These are phyloP conservation scores for Apostichopus parvimensis DNA, from an alignment of 35 echinoderm and acorn worm species.

Conservation along the genomic window DNA sequence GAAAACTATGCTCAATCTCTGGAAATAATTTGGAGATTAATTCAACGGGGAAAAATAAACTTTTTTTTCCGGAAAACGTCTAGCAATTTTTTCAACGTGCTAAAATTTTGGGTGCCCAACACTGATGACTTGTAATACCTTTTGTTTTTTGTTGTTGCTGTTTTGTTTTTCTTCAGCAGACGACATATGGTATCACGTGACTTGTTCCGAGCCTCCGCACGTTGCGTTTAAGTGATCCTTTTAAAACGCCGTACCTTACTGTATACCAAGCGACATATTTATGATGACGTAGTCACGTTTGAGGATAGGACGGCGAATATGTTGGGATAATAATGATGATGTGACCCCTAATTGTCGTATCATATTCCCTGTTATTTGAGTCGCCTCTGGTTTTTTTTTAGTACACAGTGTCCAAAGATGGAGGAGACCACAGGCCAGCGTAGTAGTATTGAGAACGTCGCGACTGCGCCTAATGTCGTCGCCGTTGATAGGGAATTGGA, in stretches of 20 bases:
- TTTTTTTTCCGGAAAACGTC: no score
- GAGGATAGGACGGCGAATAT: neutral
- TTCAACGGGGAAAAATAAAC: no score
- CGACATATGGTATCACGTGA: neutral
- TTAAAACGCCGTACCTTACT: neutral
- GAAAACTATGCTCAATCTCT: no score
- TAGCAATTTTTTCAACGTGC: no score
- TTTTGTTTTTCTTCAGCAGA: no score
- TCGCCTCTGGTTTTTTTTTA: neutral
- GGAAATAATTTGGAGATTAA: no score
- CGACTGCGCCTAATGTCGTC: constrained; percentile 42
- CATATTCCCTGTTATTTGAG: constrained; percentile 47
- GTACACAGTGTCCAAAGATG: constrained; percentile 39
- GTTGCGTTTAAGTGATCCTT: neutral
- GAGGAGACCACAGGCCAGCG: constrained; percentile 26
- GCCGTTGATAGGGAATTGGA: constrained; percentile 2
- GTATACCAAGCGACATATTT: neutral
- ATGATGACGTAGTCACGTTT: neutral
- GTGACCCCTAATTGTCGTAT: constrained; percentile 44
- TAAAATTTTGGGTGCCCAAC: no score
- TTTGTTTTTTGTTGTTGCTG: no score
- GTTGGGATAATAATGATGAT: neutral
- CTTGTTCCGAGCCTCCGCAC: constrained; percentile 7
- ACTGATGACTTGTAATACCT: no score
- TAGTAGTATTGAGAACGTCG: constrained; percentile 22